Evolutionary conservation across 2,797 vertebrate species (phyloP), one percentile per base, ranked within the genome.

Genomic region (Hippoglossus hippoglossus): DNA sequence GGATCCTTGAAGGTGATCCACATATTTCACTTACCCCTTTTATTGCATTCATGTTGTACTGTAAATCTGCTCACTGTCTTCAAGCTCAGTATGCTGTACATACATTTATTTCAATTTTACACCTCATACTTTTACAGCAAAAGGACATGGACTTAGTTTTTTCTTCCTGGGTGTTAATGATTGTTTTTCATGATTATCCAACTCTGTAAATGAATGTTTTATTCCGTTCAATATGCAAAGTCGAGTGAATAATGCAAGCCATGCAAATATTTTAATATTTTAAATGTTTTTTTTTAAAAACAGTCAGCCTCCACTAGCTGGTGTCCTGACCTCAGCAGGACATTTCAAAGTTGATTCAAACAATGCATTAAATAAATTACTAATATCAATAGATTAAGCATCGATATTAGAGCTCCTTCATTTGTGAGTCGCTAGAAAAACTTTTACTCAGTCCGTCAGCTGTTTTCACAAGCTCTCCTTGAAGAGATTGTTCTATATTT

Each of bases 161-260:
- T 41, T 44, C 24, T 47, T 74, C 15, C 52, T 54, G 7, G n/a
- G 52, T 59, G 69, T 67, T 70, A 50, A 75, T 70, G 39, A 73
- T 76, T 78, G 71, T 82, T 57, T 72, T n/a, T 49, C 67, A 71
- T 28, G 4, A 60, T 62, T 55, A 54, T 63, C 2, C 4, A 79
- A 63, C 46, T 1, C 24, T 75, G 63, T 53, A 74, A 65, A 61
- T 57, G 18, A 67, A 65, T 72, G 67, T 82, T 73, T 60, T 53
- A 79, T 64, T 80, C 62, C 6, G 2, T 70, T 76, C 52, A 71
- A 69, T 88, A 87, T 87, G 82, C 88, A 85, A 82, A 71, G 18
- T 22, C 61, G 51, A 76, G 56, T 55, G 49, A 81, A 67, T 57
- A 75, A 84, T 79, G 76, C 80, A 83, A 79, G 66, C 61, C 61